Base-by-base conservation (phyloP, 2,113 vertebrate genomes). In the Cygnus atratus region DNA sequence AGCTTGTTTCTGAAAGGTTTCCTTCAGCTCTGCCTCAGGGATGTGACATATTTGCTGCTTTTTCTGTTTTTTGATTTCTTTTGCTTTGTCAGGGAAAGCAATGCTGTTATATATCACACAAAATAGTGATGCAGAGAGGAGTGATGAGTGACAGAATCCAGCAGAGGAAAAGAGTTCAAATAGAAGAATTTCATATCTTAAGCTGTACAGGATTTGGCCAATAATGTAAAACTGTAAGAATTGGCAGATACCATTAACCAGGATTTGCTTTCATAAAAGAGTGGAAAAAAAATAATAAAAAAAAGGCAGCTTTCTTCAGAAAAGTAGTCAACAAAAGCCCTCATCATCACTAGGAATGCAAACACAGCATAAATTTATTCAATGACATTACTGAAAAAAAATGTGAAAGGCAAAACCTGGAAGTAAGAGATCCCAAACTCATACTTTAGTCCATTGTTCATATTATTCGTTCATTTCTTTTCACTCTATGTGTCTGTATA, bases 1-100 rank as follows among this genome's bases (percentile, higher is more conserved):
- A 94, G 43, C 96, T 96, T 93, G 77, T 94, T 97, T 94, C 93
- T 95, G 93, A 97, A 97, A 97, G 80, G 90, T 96, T 98, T 97
- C 92, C 93, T 97, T 98, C 87, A 92, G 95, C 92, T 98, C 91
- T 97, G 92, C 87, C 91, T 97, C 95, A 94, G 96, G 93, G 95
- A 97, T 97, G 55, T 94, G 97, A 97, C 96, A 97, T 85, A 95
- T 95, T 96, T 97, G 86, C 77, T 87, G 52, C 91, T 88, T 97
- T 97, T 91, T 61, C 87, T 94, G 82, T 79, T 89, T 96, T 95
- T 97, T 31, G 31, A 97, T 95, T 97, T 94, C 48, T 76, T 88
- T 87, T 91, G 66, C 91, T 95, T 93, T 97, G 66, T 92, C 87
- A 61, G 55, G 71, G 41, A 93, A 94, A 95, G 84, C 48, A 70